Conservation (phyloP, 2,888 invertebrate genomes). For the Mystacides longicornis region DNA sequence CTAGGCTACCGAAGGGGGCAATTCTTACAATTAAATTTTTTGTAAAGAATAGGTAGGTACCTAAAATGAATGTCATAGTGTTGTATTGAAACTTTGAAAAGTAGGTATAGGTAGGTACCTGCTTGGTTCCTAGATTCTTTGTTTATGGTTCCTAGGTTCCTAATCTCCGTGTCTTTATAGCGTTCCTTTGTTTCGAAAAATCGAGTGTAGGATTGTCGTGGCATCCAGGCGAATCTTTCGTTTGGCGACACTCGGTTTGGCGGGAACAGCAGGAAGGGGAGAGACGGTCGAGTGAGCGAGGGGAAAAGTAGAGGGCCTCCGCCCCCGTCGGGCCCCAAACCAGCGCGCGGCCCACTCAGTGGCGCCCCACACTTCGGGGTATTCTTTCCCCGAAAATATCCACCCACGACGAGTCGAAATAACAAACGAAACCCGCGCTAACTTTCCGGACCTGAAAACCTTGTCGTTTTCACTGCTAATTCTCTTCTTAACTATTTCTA, state of each 20-base stretch:
- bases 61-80: too few relatives aligned
- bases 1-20: too few relatives aligned
- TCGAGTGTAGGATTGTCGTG: conserved; percentile 6
- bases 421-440: not conserved
- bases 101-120: too few relatives aligned
- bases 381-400: conserved; percentile 10
- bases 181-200: conserved; percentile 15
- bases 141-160: too few relatives aligned
- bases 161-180: conserved; percentile 11
- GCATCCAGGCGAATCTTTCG: conserved; percentile 10
- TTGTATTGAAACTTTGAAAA: too few relatives aligned
- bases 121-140: too few relatives aligned
- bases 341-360: conserved; percentile 3
- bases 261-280: not conserved
- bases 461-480: not conserved
- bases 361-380: conserved; percentile 5
- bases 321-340: conserved; percentile 8
- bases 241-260: not conserved
- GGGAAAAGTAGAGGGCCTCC: conserved; percentile 8
- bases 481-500: not conserved
- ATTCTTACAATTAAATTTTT: too few relatives aligned
- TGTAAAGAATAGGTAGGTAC: too few relatives aligned
- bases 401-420: not conserved
- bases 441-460: not conserved
- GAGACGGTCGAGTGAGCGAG: not conserved